phyloP scores from a whole-genome alignment of 2,113 vertebrate species.

The Marmota monax region DNA sequence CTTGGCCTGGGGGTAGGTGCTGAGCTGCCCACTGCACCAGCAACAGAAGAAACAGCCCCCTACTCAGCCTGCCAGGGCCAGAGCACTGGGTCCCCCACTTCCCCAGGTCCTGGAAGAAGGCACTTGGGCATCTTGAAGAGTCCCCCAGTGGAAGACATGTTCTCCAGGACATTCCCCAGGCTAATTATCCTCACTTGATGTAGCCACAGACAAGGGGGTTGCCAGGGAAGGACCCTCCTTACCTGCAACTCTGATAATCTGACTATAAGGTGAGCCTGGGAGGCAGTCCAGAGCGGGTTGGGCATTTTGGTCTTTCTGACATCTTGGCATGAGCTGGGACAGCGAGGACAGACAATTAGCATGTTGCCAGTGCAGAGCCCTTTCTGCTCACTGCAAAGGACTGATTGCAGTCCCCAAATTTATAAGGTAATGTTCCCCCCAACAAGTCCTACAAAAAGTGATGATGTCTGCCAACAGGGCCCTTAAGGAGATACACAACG shows the following conservation, averaged over 20 bases:
- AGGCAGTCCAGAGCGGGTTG: not conserved
- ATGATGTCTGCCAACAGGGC: not conserved
- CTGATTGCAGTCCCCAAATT: not conserved
- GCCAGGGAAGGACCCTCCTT: not conserved
- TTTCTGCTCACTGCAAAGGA: rapidly evolving
- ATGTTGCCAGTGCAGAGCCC: rapidly evolving
- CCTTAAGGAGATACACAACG: not conserved
- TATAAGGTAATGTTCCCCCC: no score
- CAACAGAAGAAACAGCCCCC: not conserved
- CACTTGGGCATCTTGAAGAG: no score
- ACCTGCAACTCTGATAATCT: not conserved
- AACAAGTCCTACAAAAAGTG: not conserved
- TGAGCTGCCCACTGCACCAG: not conserved
- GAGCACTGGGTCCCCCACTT: rapidly evolving
- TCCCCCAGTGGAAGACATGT: not conserved
- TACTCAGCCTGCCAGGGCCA: rapidly evolving
- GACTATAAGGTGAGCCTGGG: not conserved
- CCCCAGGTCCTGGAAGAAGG: not conserved
- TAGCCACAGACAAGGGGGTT: not conserved
- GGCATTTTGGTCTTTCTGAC: not conserved
- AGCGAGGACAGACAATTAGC: not conserved
- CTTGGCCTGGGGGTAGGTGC: not conserved
- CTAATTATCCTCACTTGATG: no score
- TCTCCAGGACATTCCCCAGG: not conserved
- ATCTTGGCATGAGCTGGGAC: not conserved